These are phyloP conservation scores for Leptodactylus fuscus DNA, from an alignment of 2,113 vertebrate genomes.

Conservation along the genomic window DNA sequence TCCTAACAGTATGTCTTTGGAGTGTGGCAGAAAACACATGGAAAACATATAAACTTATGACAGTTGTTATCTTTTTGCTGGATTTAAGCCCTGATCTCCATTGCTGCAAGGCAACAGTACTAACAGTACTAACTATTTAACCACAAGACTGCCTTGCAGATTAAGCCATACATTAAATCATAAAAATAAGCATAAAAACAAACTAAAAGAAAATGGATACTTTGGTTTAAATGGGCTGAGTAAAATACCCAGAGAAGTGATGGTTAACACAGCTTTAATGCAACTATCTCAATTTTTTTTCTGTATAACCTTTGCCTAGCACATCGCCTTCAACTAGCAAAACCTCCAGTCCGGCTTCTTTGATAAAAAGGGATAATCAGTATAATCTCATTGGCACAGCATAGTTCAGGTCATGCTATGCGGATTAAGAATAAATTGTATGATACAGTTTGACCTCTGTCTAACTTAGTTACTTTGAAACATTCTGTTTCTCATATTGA, in stretches of 20 bases:
- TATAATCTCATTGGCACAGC: slow-evolving; percentile 46
- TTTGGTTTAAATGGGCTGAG: no score
- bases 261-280: background rate
- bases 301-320: slow-evolving; percentile 24
- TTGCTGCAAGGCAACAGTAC: no score
- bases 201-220: no score
- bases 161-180: no score
- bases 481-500: slow-evolving; percentile 11
- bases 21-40: no score
- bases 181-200: no score
- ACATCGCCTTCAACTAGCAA: slow-evolving; percentile 7
- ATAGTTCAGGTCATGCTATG: slow-evolving; percentile 46
- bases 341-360: background rate
- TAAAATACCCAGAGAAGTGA: background rate
- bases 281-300: background rate
- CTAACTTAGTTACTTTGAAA: slow-evolving; percentile 33
- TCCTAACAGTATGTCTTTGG: no score
- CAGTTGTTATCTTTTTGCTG: no score
- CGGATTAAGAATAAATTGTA: slow-evolving; percentile 46
- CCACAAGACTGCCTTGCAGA: no score
- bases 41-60: no score
- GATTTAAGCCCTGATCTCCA: no score
- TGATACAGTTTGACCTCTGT: slow-evolving; percentile 36
- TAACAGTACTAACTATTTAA: no score
- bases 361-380: slow-evolving; percentile 42